These are phyloP conservation scores for Fragum fragum DNA, from an alignment of 2,888 invertebrate species.

Conservation along the genomic window DNA sequence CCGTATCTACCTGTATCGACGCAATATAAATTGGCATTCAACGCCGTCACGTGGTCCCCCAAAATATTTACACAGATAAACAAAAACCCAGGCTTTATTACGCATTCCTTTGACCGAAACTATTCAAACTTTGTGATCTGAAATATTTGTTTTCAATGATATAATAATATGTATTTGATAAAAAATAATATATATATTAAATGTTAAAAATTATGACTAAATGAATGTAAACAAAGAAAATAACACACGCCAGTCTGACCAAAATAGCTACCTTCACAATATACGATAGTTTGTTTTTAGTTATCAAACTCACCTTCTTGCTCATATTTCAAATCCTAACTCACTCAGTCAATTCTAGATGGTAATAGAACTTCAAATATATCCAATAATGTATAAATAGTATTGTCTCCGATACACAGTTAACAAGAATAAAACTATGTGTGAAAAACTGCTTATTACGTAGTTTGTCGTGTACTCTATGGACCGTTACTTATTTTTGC, in stretches of 20 bases:
- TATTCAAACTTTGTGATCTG: too few relatives aligned
- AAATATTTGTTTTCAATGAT: too few relatives aligned
- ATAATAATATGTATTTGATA: too few relatives aligned
- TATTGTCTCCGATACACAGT: neutral
- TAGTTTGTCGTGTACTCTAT: slow-evolving; percentile 66
- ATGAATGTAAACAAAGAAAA: slow-evolving; percentile 83
- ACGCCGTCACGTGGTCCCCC: slow-evolving; percentile 66
- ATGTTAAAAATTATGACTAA: slow-evolving; percentile 37
- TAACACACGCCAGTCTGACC: slow-evolving; percentile 65
- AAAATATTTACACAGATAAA: slow-evolving; percentile 40
- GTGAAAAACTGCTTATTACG: slow-evolving; percentile 72
- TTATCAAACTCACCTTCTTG: slow-evolving; percentile 72
- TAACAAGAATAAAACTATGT: slow-evolving; percentile 42
- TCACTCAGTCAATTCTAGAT: neutral
- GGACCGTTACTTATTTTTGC: slow-evolving; percentile 72
- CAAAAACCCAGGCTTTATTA: slow-evolving; percentile 22
- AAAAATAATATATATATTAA: slow-evolving; percentile 4
- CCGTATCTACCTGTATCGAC: slow-evolving; percentile 53
- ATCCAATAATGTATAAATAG: neutral
- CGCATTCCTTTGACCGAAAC: slow-evolving; percentile 19
- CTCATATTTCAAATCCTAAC: slow-evolving; percentile 64
- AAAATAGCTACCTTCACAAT: slow-evolving; percentile 44
- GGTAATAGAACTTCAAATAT: slow-evolving; percentile 1
- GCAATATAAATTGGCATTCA: slow-evolving; percentile 70
- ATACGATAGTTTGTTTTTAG: slow-evolving; percentile 34